A percentile compares a stretch with the other conserved stretches of the same genome.
Evolutionary conservation across 92 coral and sea anemone species (phyloP).

Genomic region (Epizoanthus illoricatus): DNA sequence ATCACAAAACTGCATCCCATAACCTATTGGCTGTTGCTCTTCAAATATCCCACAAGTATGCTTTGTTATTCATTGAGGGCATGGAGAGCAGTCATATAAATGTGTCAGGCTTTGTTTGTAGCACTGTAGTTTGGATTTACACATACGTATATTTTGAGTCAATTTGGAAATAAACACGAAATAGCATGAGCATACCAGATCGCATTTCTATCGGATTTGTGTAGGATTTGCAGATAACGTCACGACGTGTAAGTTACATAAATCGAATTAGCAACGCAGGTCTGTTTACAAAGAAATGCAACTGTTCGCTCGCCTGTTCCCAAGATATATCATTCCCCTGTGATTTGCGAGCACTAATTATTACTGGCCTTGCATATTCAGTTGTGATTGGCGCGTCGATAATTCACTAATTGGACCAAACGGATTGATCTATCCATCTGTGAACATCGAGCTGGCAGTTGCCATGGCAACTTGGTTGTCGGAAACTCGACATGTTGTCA

Average conservation of each 20-base stretch:
- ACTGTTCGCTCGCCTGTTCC: not conserved
- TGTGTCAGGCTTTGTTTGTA: not conserved
- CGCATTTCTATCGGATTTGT: not conserved
- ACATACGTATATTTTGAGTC: not conserved
- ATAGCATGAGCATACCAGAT: not conserved
- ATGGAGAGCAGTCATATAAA: not conserved
- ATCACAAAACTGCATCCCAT: no score
- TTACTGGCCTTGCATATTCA: not conserved
- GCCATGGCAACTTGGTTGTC: constrained; percentile 40
- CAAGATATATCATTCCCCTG: not conserved
- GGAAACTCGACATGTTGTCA: constrained; percentile 46
- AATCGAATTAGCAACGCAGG: not conserved
- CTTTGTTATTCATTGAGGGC: not conserved
- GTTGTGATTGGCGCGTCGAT: constrained; percentile 17
- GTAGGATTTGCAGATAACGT: not conserved
- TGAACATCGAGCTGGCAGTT: not conserved
- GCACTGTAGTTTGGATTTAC: not conserved
- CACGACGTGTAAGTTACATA: not conserved
- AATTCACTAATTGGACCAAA: constrained; percentile 14
- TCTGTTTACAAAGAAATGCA: not conserved
- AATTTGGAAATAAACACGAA: not conserved
- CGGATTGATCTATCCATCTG: no score
- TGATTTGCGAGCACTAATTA: constrained; percentile 21
- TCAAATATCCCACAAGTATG: no score
- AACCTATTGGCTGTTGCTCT: not conserved